A percentile compares a stretch with the other conserved stretches of the same genome.
Conservation (phyloP, 2,797 vertebrate genomes). For the Microcaecilia unicolor region DNA sequence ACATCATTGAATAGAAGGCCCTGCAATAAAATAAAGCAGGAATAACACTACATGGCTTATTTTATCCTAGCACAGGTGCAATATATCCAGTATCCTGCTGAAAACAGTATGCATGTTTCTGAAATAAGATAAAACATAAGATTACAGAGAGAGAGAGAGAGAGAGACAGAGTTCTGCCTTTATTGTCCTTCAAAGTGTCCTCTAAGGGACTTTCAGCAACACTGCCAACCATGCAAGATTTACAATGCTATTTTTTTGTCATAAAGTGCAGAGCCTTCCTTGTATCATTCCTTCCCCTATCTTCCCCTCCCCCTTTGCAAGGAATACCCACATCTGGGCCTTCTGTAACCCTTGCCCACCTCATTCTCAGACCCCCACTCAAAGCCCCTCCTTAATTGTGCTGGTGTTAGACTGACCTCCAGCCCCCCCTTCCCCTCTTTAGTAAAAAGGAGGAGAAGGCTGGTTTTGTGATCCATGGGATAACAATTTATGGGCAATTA, state of each 20-base stretch:
- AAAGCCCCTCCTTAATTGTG: slow-evolving; percentile 70
- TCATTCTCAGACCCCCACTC: slow-evolving; percentile 55
- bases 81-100: neutral
- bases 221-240: slow-evolving; percentile 23
- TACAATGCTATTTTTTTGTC: slow-evolving; percentile 27
- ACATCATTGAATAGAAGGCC: neutral
- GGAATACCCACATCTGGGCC: slow-evolving; percentile 40
- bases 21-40: neutral
- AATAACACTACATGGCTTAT: neutral
- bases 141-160: neutral
- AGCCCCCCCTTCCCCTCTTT: too few species aligned
- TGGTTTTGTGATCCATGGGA: slow-evolving; percentile 69
- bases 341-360: slow-evolving; percentile 50
- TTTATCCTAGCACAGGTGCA: neutral
- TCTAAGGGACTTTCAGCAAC: slow-evolving; percentile 38
- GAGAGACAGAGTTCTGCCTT: slow-evolving; percentile 34
- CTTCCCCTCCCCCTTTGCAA: too few species aligned
- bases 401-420: slow-evolving; percentile 68
- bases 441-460: slow-evolving; percentile 72
- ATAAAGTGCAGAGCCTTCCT: slow-evolving; percentile 46
- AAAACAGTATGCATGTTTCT: neutral
- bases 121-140: neutral
- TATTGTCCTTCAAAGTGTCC: slow-evolving; percentile 41
- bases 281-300: too few species aligned
- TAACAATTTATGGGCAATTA: slow-evolving; percentile 99